Base-by-base conservation (phyloP, 2,113 vertebrate genomes). In the Emydura subglobosa region DNA sequence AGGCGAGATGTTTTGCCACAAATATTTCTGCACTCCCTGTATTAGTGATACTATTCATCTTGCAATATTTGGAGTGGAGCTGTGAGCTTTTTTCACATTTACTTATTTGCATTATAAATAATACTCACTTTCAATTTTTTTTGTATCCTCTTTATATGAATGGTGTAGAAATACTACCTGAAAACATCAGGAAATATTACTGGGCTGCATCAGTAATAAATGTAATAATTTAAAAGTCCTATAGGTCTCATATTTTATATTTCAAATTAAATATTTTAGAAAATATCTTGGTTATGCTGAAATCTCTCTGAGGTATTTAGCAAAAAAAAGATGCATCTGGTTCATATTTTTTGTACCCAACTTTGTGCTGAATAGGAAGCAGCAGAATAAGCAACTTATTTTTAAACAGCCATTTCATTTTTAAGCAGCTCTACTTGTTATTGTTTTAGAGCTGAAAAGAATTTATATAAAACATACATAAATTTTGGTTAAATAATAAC, bases 21-120 rank as follows among this genome's bases (percentile, higher is more conserved):
- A 39, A 3, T 16, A 61, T 91, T 93, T 92, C 3, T 84, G 2
- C 9, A 92, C n/a, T 85, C 89, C n/a, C 54, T 91, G 29, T 1
- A 1, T 51, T 95, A 42, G 4, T 92, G 90, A 91, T 91, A 85
- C 95, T 90, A 94, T 79, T 90, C 22, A 2, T 87, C 53, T 91
- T 90, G 85, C 90, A 19, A 2, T 96, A 61, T 97, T 96, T 93
- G 42, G 72, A 95, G 96, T 92, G 87, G 72, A 95, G 90, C 90
- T 95, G 80, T 78, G 91, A 93, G 93, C 79, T 95, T 96, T 97
- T 90, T 90, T 65, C 51, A 17, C 82, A 0, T 74, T 86, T 42
- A 92, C 91, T 87, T 51, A 95, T 96, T 93, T 85, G 57, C 29
- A 29, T 59, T 59, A 59, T 59, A 29, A 59, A 59, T 59, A 59